Base-by-base conservation (phyloP, 2,888 invertebrate species). In the Drosophila nr. perissopoda region DNA sequence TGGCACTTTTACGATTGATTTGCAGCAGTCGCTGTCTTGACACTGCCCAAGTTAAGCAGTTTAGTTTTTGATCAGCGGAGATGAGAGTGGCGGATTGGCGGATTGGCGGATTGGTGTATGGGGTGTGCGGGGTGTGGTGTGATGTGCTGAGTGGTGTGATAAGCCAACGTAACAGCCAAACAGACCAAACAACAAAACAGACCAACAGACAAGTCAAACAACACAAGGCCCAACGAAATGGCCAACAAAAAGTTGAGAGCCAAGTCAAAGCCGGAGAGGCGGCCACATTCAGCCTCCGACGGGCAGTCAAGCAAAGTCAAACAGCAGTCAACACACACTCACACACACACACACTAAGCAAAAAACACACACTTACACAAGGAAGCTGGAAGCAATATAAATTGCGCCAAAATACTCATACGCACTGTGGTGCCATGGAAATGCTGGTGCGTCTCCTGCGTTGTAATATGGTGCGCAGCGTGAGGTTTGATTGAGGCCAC, bases 401-500 rank as follows among this genome's bases (percentile, higher is more conserved):
- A 74, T 79, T 78, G 67, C 70, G 74, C 57, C 63, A 64, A 70
- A 81, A 74, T 81, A 78, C 81, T 70, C 70, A 80, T 80, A 81
- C 79, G 79, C 79, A 78, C 62, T 69, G 74, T 74, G 67, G 34
- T 36, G 59, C 59, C 69, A 52, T 56, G 29, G 31, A 21, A 18
- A 18, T 54, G 25, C 18, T 36, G 54, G 54, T 54, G 25, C 25
- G 34, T 25, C 54, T 54, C 18, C 13, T 40, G 49, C 31, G 49
- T 52, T 62, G 60, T 74, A 31, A 42, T 57, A 10, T 51, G 75
- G 52, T 61, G 76, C 77, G 36, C 78, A 62, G 78, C 81, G 56
- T 78, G 78, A 65, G 77, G 52, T 68, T 76, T 81, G 81, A 78
- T 78, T 81, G 78, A 81, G 72, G 78, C 76, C 78, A 72, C 57